Evolutionary conservation across 2,888 invertebrate species (phyloP).

Genomic region (Leptopterna dolabrata): DNA sequence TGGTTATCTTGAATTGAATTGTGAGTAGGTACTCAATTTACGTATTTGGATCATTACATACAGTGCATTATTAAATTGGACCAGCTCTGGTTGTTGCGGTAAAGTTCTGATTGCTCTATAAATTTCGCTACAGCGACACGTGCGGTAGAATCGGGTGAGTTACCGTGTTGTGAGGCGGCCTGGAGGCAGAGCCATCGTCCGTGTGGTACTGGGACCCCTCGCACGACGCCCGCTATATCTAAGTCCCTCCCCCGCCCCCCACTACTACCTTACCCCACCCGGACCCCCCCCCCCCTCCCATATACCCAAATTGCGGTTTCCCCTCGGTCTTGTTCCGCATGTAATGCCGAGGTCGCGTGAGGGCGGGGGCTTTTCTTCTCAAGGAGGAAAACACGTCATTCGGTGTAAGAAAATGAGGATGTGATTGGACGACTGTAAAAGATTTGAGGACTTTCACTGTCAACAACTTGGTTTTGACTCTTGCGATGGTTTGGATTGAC

Average conservation of each 20-base stretch:
- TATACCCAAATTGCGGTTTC: conserved; percentile 23
- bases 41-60: too few species aligned
- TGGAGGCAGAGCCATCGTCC: conserved; percentile 13
- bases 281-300: not conserved
- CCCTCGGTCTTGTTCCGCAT: conserved; percentile 23
- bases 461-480: too few species aligned
- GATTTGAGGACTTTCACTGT: too few species aligned
- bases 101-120: too few species aligned
- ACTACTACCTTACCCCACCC: not conserved
- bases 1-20: too few species aligned
- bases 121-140: not conserved
- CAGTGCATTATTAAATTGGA: too few species aligned
- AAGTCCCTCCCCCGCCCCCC: not conserved
- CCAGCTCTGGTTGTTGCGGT: too few species aligned
- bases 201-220: conserved; percentile 13
- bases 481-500: too few species aligned
- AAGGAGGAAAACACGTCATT: not conserved
- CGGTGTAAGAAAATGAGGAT: not conserved
- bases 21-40: too few species aligned
- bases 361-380: not conserved
- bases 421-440: too few species aligned
- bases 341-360: conserved; percentile 44
- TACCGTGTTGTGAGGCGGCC: not conserved
- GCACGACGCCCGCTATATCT: conserved; percentile 8
- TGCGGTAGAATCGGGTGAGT: not conserved